Evolutionary conservation across 2,113 vertebrate species (phyloP).

Genomic region (Chloropsis cyanopogon): DNA sequence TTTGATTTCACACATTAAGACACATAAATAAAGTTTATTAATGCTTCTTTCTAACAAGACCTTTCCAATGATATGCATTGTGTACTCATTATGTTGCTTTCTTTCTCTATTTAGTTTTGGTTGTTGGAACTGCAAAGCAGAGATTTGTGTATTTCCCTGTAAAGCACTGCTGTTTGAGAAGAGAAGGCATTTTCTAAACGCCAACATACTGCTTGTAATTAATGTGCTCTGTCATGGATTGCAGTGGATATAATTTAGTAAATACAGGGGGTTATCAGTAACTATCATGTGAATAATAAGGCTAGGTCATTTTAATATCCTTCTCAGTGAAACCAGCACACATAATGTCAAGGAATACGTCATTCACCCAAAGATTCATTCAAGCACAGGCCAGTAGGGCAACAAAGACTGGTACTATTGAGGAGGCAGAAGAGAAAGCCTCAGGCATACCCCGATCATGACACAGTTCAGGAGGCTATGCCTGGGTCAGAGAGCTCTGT

Average conservation of each 20-base stretch:
- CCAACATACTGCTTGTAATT: background rate
- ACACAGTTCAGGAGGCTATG: slow-evolving; percentile 12
- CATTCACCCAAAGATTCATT: slow-evolving; percentile 56
- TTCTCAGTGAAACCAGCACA: background rate
- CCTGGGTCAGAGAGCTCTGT: slow-evolving; percentile 4
- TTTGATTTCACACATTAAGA: background rate
- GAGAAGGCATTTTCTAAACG: background rate
- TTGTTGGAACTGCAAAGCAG: background rate
- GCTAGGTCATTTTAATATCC: slow-evolving; percentile 20
- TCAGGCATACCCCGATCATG: background rate
- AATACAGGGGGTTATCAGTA: background rate
- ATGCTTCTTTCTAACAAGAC: background rate
- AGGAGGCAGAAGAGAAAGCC: slow-evolving; percentile 34
- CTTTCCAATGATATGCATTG: background rate
- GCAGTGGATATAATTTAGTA: background rate
- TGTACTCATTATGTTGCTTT: background rate
- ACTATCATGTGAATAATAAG: background rate
- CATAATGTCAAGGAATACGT: slow-evolving; percentile 60
- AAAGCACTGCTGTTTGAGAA: background rate
- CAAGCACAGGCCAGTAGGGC: background rate
- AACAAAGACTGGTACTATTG: slow-evolving; percentile 54
- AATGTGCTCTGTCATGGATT: background rate
- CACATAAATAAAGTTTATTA: background rate
- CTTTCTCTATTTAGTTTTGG: background rate
- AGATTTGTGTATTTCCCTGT: background rate